These are phyloP conservation scores for Upupa epops DNA, from an alignment of 2,113 vertebrate genomes.

Conservation along the genomic window DNA sequence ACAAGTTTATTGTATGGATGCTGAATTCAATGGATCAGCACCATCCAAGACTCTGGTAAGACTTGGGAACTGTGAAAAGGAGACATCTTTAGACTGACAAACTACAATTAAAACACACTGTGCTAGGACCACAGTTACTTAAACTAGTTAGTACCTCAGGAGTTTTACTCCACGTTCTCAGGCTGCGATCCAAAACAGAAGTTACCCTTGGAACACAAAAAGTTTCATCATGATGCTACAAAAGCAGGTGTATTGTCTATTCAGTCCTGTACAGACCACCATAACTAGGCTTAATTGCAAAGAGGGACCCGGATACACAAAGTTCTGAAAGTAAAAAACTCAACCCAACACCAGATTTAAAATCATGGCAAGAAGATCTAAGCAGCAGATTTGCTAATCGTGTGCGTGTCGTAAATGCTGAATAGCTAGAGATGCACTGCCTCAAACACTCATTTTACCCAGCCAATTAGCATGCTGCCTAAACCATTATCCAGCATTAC, in stretches of 20 bases:
- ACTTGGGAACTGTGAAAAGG: not conserved
- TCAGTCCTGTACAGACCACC: not conserved
- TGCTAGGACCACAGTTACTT: not conserved
- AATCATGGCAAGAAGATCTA: not conserved
- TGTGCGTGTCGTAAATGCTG: not conserved
- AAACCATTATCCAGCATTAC: slow-evolving; percentile 46
- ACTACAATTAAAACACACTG: not conserved
- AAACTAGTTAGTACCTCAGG: not conserved
- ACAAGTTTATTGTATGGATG: not conserved
- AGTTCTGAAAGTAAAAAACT: not conserved
- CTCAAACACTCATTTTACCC: slow-evolving; percentile 28
- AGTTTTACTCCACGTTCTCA: not conserved
- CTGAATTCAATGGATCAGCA: not conserved
- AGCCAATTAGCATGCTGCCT: slow-evolving; percentile 44
- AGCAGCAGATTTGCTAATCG: not conserved
- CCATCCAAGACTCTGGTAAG: not conserved
- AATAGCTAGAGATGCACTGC: not conserved
- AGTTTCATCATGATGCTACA: not conserved
- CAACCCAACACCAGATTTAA: not conserved
- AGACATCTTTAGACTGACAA: not conserved
- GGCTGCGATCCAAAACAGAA: not conserved
- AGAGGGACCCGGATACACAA: not conserved
- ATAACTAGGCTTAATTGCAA: not conserved
- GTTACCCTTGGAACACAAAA: not conserved
- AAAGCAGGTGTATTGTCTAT: not conserved